Evolutionary conservation across 2,888 invertebrate species (phyloP), one percentile per base, ranked within the genome.

Genomic region (Drosophila recens): DNA sequence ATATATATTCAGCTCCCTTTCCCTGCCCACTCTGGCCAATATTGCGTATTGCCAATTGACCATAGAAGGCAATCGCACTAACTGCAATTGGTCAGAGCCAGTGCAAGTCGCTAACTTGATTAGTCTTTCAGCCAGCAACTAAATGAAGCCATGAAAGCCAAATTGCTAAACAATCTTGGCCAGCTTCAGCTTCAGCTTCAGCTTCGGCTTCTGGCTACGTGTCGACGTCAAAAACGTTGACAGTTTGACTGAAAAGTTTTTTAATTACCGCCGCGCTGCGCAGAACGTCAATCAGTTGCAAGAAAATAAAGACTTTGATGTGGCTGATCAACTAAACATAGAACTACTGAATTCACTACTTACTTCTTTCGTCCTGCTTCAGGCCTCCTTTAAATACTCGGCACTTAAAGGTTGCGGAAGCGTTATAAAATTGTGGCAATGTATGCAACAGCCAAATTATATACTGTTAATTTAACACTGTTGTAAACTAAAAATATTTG

Each of bases 101-200:
- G 80, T 72, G 72, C 72, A 82, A 82, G 87, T 51, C 80, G 84
- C 72, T 85, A 85, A 86, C 84, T 86, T 86, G 87, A 86, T 86
- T 85, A 85, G 84, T 80, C 57, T 75, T 54, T 63, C 67, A 56
- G 52, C 48, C 65, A 66, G 40, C 61, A 67, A 40, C 65, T 65
- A 67, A 62, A 87, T 86, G 83, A 85, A 87, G 85, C 80, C 80
- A 80, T 85, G 84, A 76, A 66, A 71, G 56, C 73, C 69, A 69
- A 74, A 72, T 71, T 68, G 63, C 72, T 4, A 46, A 36, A 36
- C 57, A 64, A 59, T 73, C 57, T 70, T 58, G 45, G 23, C 54
- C 59, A 65, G 48, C 51, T 34, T 33, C 49, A 43, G 27, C 42
- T 33, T 8, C 23, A 36, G 52, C 42, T 33, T 4, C 23, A 36